A percentile compares a stretch with the other conserved stretches of the same genome.
These are phyloP conservation scores for Epistrophe grossulariae DNA, from an alignment of 2,888 invertebrate genomes.

Conservation along the genomic window DNA sequence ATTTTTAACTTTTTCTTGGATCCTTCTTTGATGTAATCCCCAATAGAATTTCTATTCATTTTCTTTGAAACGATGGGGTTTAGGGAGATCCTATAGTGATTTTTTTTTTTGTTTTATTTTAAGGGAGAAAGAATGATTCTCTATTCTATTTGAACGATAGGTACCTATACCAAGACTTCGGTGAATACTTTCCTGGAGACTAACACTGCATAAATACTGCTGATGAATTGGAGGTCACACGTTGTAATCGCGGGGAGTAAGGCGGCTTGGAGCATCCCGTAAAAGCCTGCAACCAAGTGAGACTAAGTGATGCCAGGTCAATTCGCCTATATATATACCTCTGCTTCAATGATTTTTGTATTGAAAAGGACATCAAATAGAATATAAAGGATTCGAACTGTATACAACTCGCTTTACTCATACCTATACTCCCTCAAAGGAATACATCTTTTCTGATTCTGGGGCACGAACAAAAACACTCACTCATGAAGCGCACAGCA, in stretches of 20 bases:
- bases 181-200: conserved; percentile 49
- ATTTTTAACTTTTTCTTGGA: conserved; percentile 57
- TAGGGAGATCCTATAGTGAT: not conserved
- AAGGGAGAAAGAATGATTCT: not conserved
- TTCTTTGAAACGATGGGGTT: not conserved
- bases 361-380: conserved; percentile 60
- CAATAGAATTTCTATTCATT: conserved; percentile 55
- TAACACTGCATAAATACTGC: conserved; percentile 5
- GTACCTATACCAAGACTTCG: not conserved
- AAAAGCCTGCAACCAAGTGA: conserved; percentile 61
- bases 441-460: conserved; percentile 63
- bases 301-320: conserved; percentile 48
- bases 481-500: conserved; percentile 34
- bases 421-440: conserved; percentile 44
- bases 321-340: conserved; percentile 29
- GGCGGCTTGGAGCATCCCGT: not conserved
- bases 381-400: conserved; percentile 49
- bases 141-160: conserved; percentile 9
- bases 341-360: conserved; percentile 48
- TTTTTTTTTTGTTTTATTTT: not conserved
- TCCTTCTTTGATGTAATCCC: conserved; percentile 75
- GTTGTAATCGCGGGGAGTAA: not conserved
- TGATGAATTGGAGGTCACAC: conserved; percentile 44
- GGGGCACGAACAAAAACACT: conserved; percentile 42
- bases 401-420: conserved; percentile 7